Base-by-base conservation (phyloP, 2,113 vertebrate species). In the Morone chrysops region DNA sequence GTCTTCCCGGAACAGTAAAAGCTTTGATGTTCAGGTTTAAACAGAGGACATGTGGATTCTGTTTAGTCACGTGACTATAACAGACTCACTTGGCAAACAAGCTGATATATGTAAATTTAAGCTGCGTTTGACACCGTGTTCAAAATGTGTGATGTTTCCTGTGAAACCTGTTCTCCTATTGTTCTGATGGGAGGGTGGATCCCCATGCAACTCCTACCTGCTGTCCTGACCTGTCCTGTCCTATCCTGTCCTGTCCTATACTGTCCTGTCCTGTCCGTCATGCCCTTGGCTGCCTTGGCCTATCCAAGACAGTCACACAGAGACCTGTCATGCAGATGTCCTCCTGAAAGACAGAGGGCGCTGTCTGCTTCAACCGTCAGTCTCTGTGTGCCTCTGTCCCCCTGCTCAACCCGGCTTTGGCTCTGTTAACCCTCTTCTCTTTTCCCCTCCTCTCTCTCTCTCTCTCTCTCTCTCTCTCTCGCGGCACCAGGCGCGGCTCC, bases 401-500 rank as follows among this genome's bases (percentile, higher is more conserved):
- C 74, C 71, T 31, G 79, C 89, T 91, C 69, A 22, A 76, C 85
- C 90, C 60, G 20, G 92, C 93, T 92, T 92, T 89, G 87, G 89
- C 93, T 92, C 83, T 87, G 90, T 92, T 95, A 95, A 95, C 94
- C 89, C 92, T 95, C 88, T 95, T 92, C 90, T 95, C 89, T 92
- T 94, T 82, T 93, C 88, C 90, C 87, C 63, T 79, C 86, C 81
- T 88, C 72, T 85, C 95, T 86, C 76, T 88, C 95, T 86, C 75
- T 88, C 86, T 92, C 89, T 92, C 95, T 85, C 95, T 86, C 76
- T 88, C 95, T 86, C 75, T 88, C 86, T 92, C 89, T 92, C 95
- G 90, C 94, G 96, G 97, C 97, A 96, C 96, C 97, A 99, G 98
- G 97, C 98, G 97, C 97, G 97, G 95, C 98, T 99, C 95, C 98